These are phyloP conservation scores for Diabrotica balteata DNA, from an alignment of 2,888 invertebrate species.

Conservation along the genomic window DNA sequence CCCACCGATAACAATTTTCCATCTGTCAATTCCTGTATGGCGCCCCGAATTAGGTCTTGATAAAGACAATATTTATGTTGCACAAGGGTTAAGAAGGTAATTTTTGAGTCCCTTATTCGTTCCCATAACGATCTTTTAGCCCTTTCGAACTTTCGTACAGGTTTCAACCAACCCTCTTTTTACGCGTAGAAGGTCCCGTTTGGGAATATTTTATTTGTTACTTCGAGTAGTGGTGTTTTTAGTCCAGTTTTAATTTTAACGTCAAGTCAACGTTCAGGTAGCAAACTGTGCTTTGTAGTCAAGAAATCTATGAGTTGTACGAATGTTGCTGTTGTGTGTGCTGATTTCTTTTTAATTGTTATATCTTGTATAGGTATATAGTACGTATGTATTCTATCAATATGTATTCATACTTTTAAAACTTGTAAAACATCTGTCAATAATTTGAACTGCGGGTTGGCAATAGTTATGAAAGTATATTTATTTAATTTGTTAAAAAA, in stretches of 20 bases:
- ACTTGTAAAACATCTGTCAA: too few species aligned
- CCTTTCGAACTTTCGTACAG: constrained; percentile 26
- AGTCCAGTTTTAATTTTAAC: constrained; percentile 29
- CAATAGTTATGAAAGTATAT: too few species aligned
- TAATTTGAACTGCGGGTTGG: too few species aligned
- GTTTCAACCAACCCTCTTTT: constrained; percentile 28
- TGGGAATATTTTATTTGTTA: constrained; percentile 21
- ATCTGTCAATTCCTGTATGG: not conserved
- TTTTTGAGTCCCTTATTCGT: constrained; percentile 27
- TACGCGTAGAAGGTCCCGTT: constrained; percentile 31
- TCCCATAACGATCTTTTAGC: constrained; percentile 35
- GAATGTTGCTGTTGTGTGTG: too few species aligned
- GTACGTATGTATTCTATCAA: too few species aligned
- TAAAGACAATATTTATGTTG: constrained; percentile 35
- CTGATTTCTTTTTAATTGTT: too few species aligned
- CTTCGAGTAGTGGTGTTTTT: constrained; percentile 2
- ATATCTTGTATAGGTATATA: too few species aligned
- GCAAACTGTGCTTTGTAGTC: not conserved
- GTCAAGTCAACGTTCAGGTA: constrained; percentile 27
- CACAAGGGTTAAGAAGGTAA: constrained; percentile 33
- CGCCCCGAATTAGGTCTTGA: constrained; percentile 30
- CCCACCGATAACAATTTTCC: not conserved
- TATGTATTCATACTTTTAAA: too few species aligned
- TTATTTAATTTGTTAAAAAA: too few species aligned
- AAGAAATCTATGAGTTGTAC: too few species aligned